Conservation (phyloP, 2,113 vertebrate genomes). For the Oriolus oriolus region DNA sequence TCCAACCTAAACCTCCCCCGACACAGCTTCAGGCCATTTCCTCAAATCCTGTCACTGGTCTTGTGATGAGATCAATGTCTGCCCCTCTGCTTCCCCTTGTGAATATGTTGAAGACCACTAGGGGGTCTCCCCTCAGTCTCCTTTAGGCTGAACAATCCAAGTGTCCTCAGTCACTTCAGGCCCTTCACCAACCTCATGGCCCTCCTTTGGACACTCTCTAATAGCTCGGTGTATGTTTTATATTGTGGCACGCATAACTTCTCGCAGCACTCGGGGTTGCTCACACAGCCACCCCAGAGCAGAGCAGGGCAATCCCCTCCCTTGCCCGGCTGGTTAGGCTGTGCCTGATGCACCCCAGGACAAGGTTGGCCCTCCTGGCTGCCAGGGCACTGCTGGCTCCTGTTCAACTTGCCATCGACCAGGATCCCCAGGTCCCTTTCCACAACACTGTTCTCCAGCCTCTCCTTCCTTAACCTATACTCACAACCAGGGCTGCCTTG, state of each 20-base stretch:
- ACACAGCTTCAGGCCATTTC: not conserved
- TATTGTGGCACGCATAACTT: too few species aligned
- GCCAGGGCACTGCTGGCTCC: not conserved
- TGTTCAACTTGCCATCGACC: accelerated
- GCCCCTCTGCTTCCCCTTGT: not conserved
- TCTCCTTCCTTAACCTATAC: not conserved
- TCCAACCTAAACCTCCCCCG: not conserved
- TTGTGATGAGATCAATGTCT: not conserved
- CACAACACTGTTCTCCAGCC: accelerated
- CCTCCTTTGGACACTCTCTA: not conserved
- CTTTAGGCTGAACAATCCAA: not conserved
- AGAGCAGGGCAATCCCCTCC: not conserved
- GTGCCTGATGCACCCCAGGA: not conserved
- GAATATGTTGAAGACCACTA: not conserved
- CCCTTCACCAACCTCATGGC: not conserved
- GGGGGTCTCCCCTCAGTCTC: not conserved
- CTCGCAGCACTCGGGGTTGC: too few species aligned
- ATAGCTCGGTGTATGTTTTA: too few species aligned
- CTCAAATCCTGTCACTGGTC: too few species aligned
- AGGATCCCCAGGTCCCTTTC: not conserved
- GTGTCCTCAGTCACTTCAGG: not conserved
- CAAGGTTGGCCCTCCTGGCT: accelerated
- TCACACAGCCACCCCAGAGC: too few species aligned
- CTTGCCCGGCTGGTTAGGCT: accelerated
- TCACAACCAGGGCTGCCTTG: not conserved